Evolutionary conservation across 2,888 invertebrate genomes (phyloP), one percentile per base, ranked within the genome.

Genomic region (Parnassius apollo): DNA sequence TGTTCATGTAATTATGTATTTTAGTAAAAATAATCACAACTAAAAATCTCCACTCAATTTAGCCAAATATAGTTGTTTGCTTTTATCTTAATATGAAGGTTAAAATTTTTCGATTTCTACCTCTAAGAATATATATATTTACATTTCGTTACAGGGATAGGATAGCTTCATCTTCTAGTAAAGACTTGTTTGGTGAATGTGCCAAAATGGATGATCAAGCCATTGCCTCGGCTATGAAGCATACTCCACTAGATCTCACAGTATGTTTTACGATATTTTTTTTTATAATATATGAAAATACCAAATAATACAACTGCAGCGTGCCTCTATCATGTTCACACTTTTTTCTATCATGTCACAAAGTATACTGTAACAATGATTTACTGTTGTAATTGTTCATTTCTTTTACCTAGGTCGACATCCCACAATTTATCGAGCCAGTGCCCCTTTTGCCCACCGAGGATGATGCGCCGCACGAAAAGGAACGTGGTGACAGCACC

Each of bases 171-270:
- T 95, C 96, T 22, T 96, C 96, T 70, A 96, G 95, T 78, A 98
- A 99, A 91, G 99, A 99, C 86, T 93, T 99, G 65, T 99, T 99
- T 83, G 96, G 98, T 25, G 99, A 99, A 90, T 99, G 99, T 93
- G 98, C 98, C 68, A 98, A 98, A 93, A 94, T 96, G 75, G 99
- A 99, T 84, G 99, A 99, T 75, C 95, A 94, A 67, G 96, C 96
- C 62, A 95, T 97, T 69, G 95, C 95, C 66, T 93, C 93, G 50
- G 96, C 96, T 45, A 94, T 96, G 73, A 94, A 94, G 72, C 97
- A 98, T 88, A 96, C 97, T 1, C 91, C 97, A 62, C 91, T 90
- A 66, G 91, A 91, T 78, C 83, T 91, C 72, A 91, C 91, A 65
- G 91, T 90, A 73, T 68, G 74, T 71, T 25, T 56, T 25, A 7